Base-by-base conservation (phyloP, 2,888 invertebrate genomes). In the Listrodromus nycthemerus region DNA sequence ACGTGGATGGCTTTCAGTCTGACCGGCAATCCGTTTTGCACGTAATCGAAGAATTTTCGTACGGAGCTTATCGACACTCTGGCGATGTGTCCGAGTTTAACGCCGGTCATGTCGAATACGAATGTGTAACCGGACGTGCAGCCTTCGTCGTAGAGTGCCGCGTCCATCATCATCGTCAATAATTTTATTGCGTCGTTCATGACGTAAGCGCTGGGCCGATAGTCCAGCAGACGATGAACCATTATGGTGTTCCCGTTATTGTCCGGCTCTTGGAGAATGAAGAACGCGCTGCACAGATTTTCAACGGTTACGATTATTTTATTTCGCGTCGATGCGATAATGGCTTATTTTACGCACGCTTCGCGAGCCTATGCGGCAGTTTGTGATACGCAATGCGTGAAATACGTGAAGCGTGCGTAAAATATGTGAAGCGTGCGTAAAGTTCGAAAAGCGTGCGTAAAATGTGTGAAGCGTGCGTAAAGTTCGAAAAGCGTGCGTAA, bases 11-110 rank as follows among this genome's bases (percentile, higher is more conserved):
- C 95, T 86, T 95, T 95, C 92, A 96, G 94, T 80, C 95, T 94
- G 2, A 96, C 94, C 0, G 96, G 96, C 92, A 96, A 92, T 19
- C 95, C 96, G 88, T 96, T 96, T 91, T 97, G 96, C 2, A 96
- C 92, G 91, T 96, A 96, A 82, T 94, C 94, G 93, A 96, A 95
- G 92, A 96, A 96, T 89, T 95, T 95, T 55, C 95, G 94, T 0
- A 96, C 91, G 0, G 95, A 93, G 71, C 95, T 94, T 78, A 96
- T 92, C 82, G 95, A 95, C 19, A 96, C 93, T 88, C 95, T 93
- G 2, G 95, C 94, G 16, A 96, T 90, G 90, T 96, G 96, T 0
- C 95, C 94, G 27, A 96, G 91, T 82, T 94, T 94, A 0, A 96
- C 96, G 0, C 96, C 96, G 52, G 93, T 93, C 95, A 96, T 96